Conservation (phyloP, 2,113 vertebrate genomes). For the Pelvicachromis taeniatus region DNA sequence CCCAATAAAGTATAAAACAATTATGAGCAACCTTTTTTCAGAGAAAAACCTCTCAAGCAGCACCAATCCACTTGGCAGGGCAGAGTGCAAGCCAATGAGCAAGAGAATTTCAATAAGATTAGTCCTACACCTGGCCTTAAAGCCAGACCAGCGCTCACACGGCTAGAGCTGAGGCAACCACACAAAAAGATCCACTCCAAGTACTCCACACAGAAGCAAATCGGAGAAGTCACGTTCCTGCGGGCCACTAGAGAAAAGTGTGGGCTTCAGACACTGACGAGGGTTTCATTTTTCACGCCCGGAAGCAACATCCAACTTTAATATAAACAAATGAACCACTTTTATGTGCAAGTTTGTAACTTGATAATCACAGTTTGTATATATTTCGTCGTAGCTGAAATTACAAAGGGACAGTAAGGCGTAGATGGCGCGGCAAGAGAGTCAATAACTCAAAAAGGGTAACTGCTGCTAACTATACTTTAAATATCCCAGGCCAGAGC, state of each 20-base stretch:
- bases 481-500: not conserved
- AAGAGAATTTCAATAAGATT: slow-evolving; percentile 54
- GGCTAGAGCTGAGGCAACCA: not conserved
- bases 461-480: not conserved
- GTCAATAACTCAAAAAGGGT: not conserved
- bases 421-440: not conserved
- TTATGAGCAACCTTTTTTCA: slow-evolving; percentile 44
- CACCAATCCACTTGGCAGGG: slow-evolving; percentile 58
- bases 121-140: slow-evolving; percentile 26
- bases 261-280: not conserved
- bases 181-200: not conserved
- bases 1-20: slow-evolving; percentile 58
- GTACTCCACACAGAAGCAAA: not conserved
- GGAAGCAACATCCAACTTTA: not conserved
- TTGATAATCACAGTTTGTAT: not conserved
- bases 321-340: not conserved
- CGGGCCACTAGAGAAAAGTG: not conserved
- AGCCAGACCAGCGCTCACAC: slow-evolving; percentile 3
- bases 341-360: not conserved
- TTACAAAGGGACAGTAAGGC: not conserved
- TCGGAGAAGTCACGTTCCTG: not conserved
- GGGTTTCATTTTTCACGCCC: not conserved
- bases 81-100: slow-evolving; percentile 49
- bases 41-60: slow-evolving; percentile 27
- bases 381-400: not conserved